Conservation (phyloP, 2,797 vertebrate genomes). For the Saxicola maurus region DNA sequence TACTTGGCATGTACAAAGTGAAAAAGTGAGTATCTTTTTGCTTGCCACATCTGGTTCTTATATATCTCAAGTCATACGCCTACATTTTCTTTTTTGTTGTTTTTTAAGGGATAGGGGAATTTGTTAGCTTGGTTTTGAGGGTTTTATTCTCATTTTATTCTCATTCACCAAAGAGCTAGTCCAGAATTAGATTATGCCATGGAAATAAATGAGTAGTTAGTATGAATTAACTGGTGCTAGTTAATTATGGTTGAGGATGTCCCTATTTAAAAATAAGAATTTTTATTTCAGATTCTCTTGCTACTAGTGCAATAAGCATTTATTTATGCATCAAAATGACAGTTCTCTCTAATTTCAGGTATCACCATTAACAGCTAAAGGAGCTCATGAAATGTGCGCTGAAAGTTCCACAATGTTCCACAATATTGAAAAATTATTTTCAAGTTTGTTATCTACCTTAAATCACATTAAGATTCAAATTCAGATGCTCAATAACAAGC, state of each 20-base stretch:
- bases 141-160: neutral
- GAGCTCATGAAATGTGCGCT: neutral
- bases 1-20: neutral
- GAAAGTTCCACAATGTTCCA: neutral
- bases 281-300: neutral
- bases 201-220: neutral
- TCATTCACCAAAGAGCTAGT: neutral
- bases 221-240: neutral
- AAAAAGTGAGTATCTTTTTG: neutral
- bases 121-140: neutral
- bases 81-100: neutral
- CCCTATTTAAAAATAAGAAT: neutral
- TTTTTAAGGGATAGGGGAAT: fast-evolving
- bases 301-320: neutral
- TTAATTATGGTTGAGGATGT: neutral
- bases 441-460: neutral
- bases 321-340: neutral
- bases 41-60: neutral
- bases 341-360: neutral
- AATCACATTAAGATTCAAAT: neutral
- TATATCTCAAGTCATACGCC: neutral
- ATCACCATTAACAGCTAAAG: neutral
- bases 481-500: neutral
- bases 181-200: neutral
- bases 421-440: neutral